These are phyloP conservation scores for Eristalis pertinax DNA, from an alignment of 2,888 invertebrate species.

Conservation along the genomic window DNA sequence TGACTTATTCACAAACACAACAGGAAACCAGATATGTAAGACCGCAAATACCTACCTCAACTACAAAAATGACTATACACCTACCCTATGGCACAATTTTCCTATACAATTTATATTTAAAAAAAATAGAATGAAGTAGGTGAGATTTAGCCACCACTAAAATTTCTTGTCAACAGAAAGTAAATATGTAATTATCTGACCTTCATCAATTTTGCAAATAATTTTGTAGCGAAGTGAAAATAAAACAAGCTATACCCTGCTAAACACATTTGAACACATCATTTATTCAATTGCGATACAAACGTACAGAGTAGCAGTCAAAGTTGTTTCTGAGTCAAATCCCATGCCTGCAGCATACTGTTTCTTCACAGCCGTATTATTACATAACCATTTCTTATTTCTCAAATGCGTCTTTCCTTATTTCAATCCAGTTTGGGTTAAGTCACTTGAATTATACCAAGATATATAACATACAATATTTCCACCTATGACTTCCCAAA, in stretches of 20 bases:
- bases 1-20: conserved; percentile 15
- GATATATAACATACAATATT: conserved; percentile 4
- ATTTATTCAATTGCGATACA: conserved; percentile 31
- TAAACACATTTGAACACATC: conserved; percentile 4
- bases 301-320: not conserved
- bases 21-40: conserved; percentile 49
- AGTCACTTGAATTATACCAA: conserved; percentile 35
- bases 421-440: conserved; percentile 53
- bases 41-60: conserved; percentile 39
- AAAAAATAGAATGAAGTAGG: too few species aligned
- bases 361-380: conserved; percentile 41
- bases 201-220: not conserved
- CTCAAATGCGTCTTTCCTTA: conserved; percentile 43
- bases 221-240: not conserved
- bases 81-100: too few species aligned
- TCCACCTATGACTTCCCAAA: conserved; percentile 1
- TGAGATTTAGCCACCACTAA: too few species aligned
- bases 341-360: conserved; percentile 39
- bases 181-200: not conserved
- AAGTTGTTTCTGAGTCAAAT: conserved; percentile 27
- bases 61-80: not conserved
- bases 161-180: too few species aligned
- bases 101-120: too few species aligned
- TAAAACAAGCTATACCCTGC: conserved; percentile 16
- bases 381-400: conserved; percentile 43